Conservation (phyloP, 2,888 invertebrate genomes). For the Galerucella pusilla region DNA sequence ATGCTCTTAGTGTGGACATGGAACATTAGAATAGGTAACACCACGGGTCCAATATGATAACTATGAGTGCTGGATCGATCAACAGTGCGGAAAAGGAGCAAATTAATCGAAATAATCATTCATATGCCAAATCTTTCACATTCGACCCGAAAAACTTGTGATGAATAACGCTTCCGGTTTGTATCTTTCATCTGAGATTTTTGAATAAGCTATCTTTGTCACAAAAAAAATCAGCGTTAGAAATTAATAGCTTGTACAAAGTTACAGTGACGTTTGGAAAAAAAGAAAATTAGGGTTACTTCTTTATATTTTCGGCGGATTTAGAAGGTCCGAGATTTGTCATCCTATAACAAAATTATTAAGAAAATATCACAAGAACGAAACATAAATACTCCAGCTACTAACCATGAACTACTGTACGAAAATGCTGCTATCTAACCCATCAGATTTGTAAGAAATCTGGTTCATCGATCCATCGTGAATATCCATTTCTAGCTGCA, state of each 20-base stretch:
- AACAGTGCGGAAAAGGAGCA: background rate
- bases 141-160: background rate
- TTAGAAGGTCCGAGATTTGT: constrained; percentile 7
- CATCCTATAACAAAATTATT: constrained; percentile 2
- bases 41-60: constrained; percentile 10
- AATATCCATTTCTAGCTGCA: constrained; percentile 24
- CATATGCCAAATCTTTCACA: background rate
- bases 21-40: background rate
- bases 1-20: constrained; percentile 13
- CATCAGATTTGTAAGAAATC: constrained; percentile 24
- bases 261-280: background rate
- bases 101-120: background rate
- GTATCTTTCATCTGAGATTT: background rate
- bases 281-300: constrained; percentile 17
- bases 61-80: constrained; percentile 4
- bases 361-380: background rate
- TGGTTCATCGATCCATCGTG: constrained; percentile 7
- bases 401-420: constrained; percentile 13
- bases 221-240: background rate
- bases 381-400: constrained; percentile 4
- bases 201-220: background rate
- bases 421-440: constrained; percentile 27
- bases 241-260: constrained; percentile 1
- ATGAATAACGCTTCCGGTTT: background rate
- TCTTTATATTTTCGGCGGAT: constrained; percentile 18